Base-by-base conservation (phyloP, 2,888 invertebrate genomes). In the Steromphala cineraria region DNA sequence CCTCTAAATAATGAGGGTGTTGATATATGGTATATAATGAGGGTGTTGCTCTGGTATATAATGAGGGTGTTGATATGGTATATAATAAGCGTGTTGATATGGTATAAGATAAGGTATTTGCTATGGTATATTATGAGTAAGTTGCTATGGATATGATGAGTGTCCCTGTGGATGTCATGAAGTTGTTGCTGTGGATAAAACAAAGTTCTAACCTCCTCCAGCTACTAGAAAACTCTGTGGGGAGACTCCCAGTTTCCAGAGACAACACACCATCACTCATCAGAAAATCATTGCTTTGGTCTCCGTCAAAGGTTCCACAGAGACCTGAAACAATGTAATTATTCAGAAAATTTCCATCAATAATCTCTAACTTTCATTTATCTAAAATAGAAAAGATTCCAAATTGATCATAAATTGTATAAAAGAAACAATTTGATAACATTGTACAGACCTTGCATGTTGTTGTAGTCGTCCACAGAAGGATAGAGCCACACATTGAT, bases 301-400 rank as follows among this genome's bases (percentile, higher is more conserved):
- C 85, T 10, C 80, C 85, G 83, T 91, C 89, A 85, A 85, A 90
- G 28, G 79, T 86, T 15, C 91, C 91, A 85, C 91, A 91, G 31
- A 91, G 82, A 78, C 91, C 90, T 91, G 75, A 40, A 31, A 71
- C 52, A 5, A 10, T 46, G 5, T 46, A 5, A 1, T 46, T 36
- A 36, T 10, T 46, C 10, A 46, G 46, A 46, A 1, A 46, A 46
- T 13, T 10, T 46, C 10, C 13, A 10, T 10, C 46, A 46, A 46
- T 13, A 46, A 10, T 8, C 7, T 46, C 10, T 10, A 46, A 1
- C 5, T 5, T 46, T 10, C 10, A 1, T 46, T 46, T 10, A 46
- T 46, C 10, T 1, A 46, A 46, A 46, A 5, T 10, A 46, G 5
- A 46, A 46, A 46, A 8, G 1, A 46, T 46, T 46, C 46, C 46